Evolutionary conservation across 2,113 vertebrate species (phyloP).

Genomic region (Calidris pugnax): DNA sequence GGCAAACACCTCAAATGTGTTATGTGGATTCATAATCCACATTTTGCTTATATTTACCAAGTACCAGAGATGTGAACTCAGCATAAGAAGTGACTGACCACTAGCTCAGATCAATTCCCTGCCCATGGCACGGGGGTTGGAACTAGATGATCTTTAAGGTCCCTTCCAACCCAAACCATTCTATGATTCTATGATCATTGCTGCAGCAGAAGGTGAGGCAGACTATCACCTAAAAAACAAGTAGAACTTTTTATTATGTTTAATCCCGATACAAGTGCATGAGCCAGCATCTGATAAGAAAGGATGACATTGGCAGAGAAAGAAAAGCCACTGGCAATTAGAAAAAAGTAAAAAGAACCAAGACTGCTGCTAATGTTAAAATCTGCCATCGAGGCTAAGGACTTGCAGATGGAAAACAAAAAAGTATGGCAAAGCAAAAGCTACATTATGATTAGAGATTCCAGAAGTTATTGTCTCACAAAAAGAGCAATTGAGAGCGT

Average conservation of each 20-base stretch:
- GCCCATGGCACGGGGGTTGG: too few relatives aligned
- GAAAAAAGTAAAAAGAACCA: background rate
- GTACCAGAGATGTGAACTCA: background rate
- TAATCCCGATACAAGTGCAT: background rate
- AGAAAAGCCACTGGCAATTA: background rate
- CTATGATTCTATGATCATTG: background rate
- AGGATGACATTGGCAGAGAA: background rate
- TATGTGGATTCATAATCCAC: background rate
- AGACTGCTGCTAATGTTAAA: background rate
- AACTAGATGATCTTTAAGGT: too few relatives aligned
- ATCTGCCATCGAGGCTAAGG: background rate
- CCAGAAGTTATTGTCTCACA: background rate
- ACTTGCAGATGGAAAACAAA: background rate
- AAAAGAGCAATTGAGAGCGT: fast-evolving
- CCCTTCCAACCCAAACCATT: too few relatives aligned
- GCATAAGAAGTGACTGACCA: background rate
- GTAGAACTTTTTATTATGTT: background rate
- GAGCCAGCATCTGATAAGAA: background rate
- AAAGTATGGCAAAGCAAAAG: background rate
- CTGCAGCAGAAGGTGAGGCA: background rate
- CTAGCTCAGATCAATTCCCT: background rate
- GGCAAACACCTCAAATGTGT: background rate
- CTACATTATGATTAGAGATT: background rate
- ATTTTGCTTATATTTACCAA: background rate
- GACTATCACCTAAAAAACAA: background rate